Evolutionary conservation across 1,140 invertebrate species (phyloP), one percentile per base, ranked within the genome.

Genomic region (Drosophila subobscura): DNA sequence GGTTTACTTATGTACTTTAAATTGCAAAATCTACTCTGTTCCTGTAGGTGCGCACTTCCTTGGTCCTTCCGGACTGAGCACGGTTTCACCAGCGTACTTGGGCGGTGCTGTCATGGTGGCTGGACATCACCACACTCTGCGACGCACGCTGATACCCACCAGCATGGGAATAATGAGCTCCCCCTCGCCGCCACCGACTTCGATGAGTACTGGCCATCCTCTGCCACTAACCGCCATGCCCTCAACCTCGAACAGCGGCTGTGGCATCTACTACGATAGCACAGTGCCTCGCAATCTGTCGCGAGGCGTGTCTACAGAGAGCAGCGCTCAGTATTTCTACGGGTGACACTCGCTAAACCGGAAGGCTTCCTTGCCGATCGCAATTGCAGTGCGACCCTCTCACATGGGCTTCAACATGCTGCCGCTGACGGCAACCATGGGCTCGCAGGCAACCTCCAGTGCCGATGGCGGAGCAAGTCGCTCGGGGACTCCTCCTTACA

Each of bases 331-430:
- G 53, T 78, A 84, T 33, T 83, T 77, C 56, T 84, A 78, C 40
- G 83, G 83, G 83, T 88, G 83, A 84, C 79, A 88, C 50, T 84
- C 79, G 56, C 67, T 80, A 7, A 84, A 80, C 50, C 77, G 83
- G 44, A 88, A 88, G 58, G 67, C 72, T n/a, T 88, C 79, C 16
- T 47, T 88, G 42, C 83, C 83, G 3, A 80, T 88, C 8, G 77
- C 81, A 16, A 77, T 86, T 56, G 72, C 74, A 42, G 74, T 77
- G 25, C 54, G 77, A 20, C 74, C 70, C 60, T 63, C 14, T 52
- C 72, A 44, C 81, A 67, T 41, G 55, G 79, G 44, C 47, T 72
- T 83, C 14, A 77, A 77, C 25, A 65, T 83, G 79, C 46, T 85
- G 16, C 81, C 81, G 5, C 33, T 83, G 46, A 60, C 79, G 40